These are phyloP conservation scores for Branchellion lobata DNA, from an alignment of 2,888 invertebrate species.

Conservation along the genomic window DNA sequence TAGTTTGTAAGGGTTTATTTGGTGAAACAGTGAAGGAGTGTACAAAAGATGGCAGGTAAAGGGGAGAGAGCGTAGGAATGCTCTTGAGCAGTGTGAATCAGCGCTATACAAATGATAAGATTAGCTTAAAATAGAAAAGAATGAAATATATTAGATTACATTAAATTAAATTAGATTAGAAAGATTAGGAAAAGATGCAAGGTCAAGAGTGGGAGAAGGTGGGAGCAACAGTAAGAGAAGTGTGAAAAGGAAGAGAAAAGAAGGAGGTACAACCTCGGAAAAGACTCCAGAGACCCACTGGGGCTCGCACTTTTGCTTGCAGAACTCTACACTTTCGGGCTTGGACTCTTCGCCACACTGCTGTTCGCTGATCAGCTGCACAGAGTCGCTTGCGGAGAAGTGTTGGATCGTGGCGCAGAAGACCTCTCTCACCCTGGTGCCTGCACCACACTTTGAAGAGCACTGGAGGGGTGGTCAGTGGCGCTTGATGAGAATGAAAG, in stretches of 20 bases:
- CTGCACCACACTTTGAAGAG: slow-evolving; percentile 58
- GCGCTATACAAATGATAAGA: no score
- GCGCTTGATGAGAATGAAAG: not conserved
- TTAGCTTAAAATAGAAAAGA: no score
- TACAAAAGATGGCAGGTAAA: no score
- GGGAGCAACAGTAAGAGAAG: not conserved
- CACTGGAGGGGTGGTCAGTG: slow-evolving; percentile 54
- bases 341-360: slow-evolving; percentile 35
- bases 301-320: slow-evolving; percentile 64
- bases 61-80: no score
- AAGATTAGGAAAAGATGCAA: no score
- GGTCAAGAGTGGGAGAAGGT: not conserved
- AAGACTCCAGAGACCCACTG: slow-evolving; percentile 83
- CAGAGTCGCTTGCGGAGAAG: slow-evolving; percentile 40
- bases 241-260: not conserved
- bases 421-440: slow-evolving; percentile 56
- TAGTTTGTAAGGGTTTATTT: no score
- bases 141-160: no score
- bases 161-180: no score
- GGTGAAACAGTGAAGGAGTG: no score
- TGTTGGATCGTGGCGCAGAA: slow-evolving; percentile 53
- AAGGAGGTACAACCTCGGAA: slow-evolving; percentile 68
- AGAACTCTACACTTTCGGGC: slow-evolving; percentile 42
- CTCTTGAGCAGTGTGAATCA: no score
- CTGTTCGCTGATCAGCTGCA: slow-evolving; percentile 37